Conservation (phyloP, 2,888 invertebrate genomes). For the Serrognathus titanus region DNA sequence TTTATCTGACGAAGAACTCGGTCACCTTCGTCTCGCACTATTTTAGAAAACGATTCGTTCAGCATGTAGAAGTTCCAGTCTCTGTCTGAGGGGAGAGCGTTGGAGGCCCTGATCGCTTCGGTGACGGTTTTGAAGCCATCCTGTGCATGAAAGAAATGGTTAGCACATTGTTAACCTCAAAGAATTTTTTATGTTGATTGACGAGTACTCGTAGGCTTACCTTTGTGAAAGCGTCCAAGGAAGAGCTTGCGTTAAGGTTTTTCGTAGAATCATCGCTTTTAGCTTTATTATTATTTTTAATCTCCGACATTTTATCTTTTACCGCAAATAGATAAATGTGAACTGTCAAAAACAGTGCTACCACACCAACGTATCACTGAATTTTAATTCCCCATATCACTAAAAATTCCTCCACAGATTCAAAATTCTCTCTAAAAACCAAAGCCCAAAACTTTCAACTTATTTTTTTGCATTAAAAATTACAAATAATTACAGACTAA, state of each 20-base stretch:
- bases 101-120: constrained; percentile 67
- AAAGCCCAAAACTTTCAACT: too few relatives aligned
- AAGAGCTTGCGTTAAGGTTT: constrained; percentile 8
- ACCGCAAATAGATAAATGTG: background rate
- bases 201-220: constrained; percentile 28
- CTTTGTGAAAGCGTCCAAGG: constrained; percentile 45
- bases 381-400: too few relatives aligned
- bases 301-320: background rate
- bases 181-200: background rate
- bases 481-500: too few relatives aligned
- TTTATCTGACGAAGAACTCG: constrained; percentile 61
- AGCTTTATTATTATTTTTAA: background rate
- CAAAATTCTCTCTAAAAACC: too few relatives aligned
- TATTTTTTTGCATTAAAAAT: too few relatives aligned
- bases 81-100: constrained; percentile 66
- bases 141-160: constrained; percentile 47
- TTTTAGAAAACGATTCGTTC: constrained; percentile 69
- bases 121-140: constrained; percentile 63
- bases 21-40: constrained; percentile 62
- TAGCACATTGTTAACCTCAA: constrained; percentile 18
- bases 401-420: too few relatives aligned
- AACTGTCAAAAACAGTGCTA: background rate
- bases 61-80: constrained; percentile 73
- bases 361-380: too few relatives aligned
- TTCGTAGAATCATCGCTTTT: background rate